These are phyloP conservation scores for Dryas iulia DNA, from an alignment of 1,140 invertebrate genomes.

Conservation along the genomic window DNA sequence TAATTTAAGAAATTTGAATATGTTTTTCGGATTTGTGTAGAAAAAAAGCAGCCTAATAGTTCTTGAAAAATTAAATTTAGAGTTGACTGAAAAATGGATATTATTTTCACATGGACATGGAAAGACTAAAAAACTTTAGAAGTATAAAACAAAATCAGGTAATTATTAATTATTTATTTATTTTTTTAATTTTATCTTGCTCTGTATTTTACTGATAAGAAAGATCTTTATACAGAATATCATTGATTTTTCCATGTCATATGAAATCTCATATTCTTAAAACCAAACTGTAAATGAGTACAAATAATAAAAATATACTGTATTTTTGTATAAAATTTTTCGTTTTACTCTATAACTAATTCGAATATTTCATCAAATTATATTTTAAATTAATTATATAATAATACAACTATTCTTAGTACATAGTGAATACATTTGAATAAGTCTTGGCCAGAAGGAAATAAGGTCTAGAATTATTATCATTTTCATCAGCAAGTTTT, in stretches of 20 bases:
- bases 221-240: background rate
- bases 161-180: background rate
- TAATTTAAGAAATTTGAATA: background rate
- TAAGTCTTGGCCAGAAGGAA: no score
- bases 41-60: background rate
- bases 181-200: background rate
- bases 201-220: background rate
- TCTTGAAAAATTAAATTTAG: background rate
- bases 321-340: background rate
- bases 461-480: no score
- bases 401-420: no score
- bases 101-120: background rate
- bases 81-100: background rate
- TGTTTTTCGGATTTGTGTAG: background rate
- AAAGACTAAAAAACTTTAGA: background rate
- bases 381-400: no score
- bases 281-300: background rate
- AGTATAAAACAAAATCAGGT: background rate
- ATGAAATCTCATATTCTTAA: background rate
- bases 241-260: background rate
- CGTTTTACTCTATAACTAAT: background rate
- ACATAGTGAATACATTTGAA: no score
- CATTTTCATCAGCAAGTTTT: no score
- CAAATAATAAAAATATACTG: slow-evolving; percentile 5
- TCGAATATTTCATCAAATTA: background rate